These are phyloP conservation scores for Drosophila gaucha DNA, from an alignment of 2,888 invertebrate species.

Conservation along the genomic window DNA sequence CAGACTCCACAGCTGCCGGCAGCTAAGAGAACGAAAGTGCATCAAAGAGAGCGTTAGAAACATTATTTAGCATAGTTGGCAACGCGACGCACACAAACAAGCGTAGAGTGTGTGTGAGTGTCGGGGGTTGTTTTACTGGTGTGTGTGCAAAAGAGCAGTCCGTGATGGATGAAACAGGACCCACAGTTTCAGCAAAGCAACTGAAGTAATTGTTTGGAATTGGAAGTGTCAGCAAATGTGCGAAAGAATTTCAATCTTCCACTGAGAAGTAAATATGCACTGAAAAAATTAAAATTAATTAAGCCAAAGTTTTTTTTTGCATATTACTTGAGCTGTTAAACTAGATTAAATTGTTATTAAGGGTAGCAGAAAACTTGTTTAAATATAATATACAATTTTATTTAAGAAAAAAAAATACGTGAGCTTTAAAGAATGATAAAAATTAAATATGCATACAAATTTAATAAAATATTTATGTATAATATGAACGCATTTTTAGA, in stretches of 20 bases:
- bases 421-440: too few species aligned
- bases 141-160: constrained; percentile 26
- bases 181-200: constrained; percentile 20
- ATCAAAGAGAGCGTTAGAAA: constrained; percentile 21
- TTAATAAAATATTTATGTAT: too few species aligned
- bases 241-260: constrained; percentile 41
- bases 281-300: background rate
- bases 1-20: constrained; percentile 41
- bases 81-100: constrained; percentile 31
- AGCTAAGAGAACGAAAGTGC: constrained; percentile 14
- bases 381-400: too few species aligned
- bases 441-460: too few species aligned
- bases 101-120: background rate
- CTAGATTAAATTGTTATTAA: too few species aligned
- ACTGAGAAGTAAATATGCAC: constrained; percentile 15
- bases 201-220: constrained; percentile 37
- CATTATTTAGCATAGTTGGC: constrained; percentile 30
- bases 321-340: too few species aligned
- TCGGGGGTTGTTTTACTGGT: constrained; percentile 40
- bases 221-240: constrained; percentile 55
- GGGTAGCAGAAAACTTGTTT: too few species aligned
- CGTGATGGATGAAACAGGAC: constrained; percentile 38
- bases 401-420: too few species aligned
- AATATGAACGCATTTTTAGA: too few species aligned
- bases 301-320: background rate